Evolutionary conservation across 2,113 vertebrate species (phyloP).

Genomic region (Melanocharis versteri): DNA sequence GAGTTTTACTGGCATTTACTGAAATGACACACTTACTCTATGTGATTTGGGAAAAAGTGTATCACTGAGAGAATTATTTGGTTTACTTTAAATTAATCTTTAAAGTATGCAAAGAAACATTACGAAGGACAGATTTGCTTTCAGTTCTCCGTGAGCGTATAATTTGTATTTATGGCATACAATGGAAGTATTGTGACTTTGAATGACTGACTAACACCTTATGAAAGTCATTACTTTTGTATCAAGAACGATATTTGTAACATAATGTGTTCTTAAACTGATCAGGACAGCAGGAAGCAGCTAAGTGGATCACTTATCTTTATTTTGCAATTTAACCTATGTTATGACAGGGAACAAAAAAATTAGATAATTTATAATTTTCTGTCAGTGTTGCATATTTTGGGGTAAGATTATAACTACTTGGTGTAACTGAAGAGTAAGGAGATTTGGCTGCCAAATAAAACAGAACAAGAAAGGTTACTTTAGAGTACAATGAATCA

Average conservation of each 20-base stretch:
- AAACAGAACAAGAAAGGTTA: constrained; percentile 47
- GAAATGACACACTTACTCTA: constrained; percentile 49
- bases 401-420: constrained; percentile 32
- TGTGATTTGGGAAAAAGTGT: constrained; percentile 59
- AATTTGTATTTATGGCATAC: constrained; percentile 49
- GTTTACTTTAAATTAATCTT: constrained; percentile 66
- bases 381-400: constrained; percentile 41
- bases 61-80: constrained; percentile 54
- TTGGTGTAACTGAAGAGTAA: constrained; percentile 35
- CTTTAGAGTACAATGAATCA: constrained; percentile 13
- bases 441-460: constrained; percentile 3
- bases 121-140: constrained; percentile 54
- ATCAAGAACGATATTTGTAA: constrained; percentile 44
- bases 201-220: constrained; percentile 63
- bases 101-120: constrained; percentile 64
- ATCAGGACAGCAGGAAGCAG: constrained; percentile 64
- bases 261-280: constrained; percentile 60
- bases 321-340: constrained; percentile 70
- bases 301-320: constrained; percentile 71
- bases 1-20: constrained; percentile 67
- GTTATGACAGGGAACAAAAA: constrained; percentile 56
- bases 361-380: constrained; percentile 61
- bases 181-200: constrained; percentile 49
- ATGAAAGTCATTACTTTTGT: constrained; percentile 60
- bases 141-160: neutral